Evolutionary conservation across 2,888 invertebrate genomes (phyloP), one percentile per base, ranked within the genome.

Genomic region (Aelia acuminata): DNA sequence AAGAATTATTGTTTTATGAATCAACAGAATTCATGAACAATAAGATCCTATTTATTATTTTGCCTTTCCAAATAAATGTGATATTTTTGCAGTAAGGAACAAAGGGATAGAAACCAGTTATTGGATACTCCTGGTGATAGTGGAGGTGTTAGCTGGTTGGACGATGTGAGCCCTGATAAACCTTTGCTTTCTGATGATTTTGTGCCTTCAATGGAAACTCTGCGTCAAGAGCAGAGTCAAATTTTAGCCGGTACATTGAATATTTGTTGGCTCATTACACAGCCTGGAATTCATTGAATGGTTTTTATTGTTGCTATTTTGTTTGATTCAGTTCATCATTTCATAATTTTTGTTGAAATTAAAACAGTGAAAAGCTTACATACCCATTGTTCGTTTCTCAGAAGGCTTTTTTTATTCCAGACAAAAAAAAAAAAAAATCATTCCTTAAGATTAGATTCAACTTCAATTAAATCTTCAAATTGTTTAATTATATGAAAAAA

Each of bases 181-280:
- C 88, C 88, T 39, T 53, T 88, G 20, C 88, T 88, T 47, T 22
- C 31, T 26, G 63, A 84, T 63, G 88, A 84, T 35, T 84, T 84
- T 50, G 84, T 88, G 26, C 88, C 88, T 84, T 87, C 87, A 1
- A 84, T 88, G 35, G 88, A 88, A 8, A 84, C 84, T 20, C 63
- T 88, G 39, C 70, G 84, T 13, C 57, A 31, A 22, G 75, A 88
- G 26, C 88, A 88, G 48, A 31, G 57, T 48, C n/a, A 18, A 47
- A 84, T 88, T 39, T 53, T 88, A 20, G 47, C 49, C 10, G 88
- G 88, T 86, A 70, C 26, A 31, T 22, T 57, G 35, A 70, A 70
- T 35, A 1, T 63, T 31, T 63, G 15, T 11, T 57, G 26, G 26
- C 26, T 26, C 20, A 53, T 53, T 53, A 26, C 4, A 2, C 26